Conservation (phyloP, 2,797 vertebrate species). For the Enteromius afrohamiltoni region DNA sequence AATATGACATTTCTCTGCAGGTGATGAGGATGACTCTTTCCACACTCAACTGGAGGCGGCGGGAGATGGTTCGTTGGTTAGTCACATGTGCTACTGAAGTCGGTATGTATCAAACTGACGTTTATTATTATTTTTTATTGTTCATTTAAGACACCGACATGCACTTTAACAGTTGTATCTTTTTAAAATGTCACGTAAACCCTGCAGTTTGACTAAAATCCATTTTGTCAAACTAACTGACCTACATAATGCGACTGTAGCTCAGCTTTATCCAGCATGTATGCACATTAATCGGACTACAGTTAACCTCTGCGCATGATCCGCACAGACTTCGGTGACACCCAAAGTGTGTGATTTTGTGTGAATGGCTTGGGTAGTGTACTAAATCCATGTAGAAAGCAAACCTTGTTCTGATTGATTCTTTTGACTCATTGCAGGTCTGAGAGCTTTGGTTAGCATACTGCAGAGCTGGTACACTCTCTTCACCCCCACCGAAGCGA, state of each 20-base stretch:
- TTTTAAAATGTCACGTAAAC: constrained; percentile 14
- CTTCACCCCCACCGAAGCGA: constrained; percentile 97
- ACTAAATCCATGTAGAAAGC: background rate
- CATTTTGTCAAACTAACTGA: background rate
- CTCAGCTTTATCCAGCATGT: background rate
- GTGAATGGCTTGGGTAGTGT: background rate
- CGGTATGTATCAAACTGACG: constrained; percentile 79
- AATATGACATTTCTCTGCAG: constrained; percentile 70
- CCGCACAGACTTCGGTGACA: background rate
- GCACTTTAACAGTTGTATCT: background rate
- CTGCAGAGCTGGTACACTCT: constrained; percentile 98
- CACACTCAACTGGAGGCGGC: constrained; percentile 96
- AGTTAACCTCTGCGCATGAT: background rate
- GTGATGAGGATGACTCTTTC: constrained; percentile 99
- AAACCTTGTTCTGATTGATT: background rate
- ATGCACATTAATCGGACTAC: background rate
- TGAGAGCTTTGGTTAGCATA: constrained; percentile 95
- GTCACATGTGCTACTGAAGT: constrained; percentile 99
- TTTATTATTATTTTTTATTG: background rate
- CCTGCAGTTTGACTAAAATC: background rate
- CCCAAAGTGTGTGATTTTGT: no score
- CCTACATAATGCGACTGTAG: background rate
- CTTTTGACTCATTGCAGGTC: constrained; percentile 74
- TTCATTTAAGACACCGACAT: background rate
- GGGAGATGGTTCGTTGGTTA: constrained; percentile 99